Evolutionary conservation across 2,888 invertebrate species (phyloP).

Genomic region (Malthinus flaveolus): DNA sequence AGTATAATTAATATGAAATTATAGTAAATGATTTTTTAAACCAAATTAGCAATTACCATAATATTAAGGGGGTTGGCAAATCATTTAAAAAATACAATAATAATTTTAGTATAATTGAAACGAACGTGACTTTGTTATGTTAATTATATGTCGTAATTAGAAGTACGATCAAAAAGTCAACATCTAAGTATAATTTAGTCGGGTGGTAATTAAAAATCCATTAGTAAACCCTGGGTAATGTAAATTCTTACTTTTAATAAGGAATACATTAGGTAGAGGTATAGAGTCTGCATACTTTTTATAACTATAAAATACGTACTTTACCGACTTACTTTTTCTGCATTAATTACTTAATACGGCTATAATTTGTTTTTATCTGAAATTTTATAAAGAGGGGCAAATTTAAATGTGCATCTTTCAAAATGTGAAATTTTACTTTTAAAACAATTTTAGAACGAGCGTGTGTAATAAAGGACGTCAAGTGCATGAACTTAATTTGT

Average conservation of each 20-base stretch:
- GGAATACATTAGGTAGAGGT: slow-evolving; percentile 40
- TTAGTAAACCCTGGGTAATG: slow-evolving; percentile 51
- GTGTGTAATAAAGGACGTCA: too few species aligned
- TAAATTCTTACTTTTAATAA: slow-evolving; percentile 51
- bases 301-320: slow-evolving; percentile 26
- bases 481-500: too few species aligned
- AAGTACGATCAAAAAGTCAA: slow-evolving; percentile 50
- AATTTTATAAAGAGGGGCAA: too few species aligned
- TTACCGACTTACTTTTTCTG: slow-evolving; percentile 25
- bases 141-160: slow-evolving; percentile 51
- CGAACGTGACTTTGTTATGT: slow-evolving; percentile 51
- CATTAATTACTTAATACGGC: slow-evolving; percentile 18
- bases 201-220: slow-evolving; percentile 55
- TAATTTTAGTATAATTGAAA: slow-evolving; percentile 51
- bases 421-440: too few species aligned
- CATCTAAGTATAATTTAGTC: slow-evolving; percentile 52
- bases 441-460: too few species aligned
- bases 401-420: too few species aligned
- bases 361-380: too few species aligned
- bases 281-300: slow-evolving; percentile 27
- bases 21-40: slow-evolving; percentile 3
- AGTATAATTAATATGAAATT: not conserved
- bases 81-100: slow-evolving; percentile 38
- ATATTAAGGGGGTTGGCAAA: slow-evolving; percentile 15
- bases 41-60: slow-evolving; percentile 4